phyloP scores from a whole-genome alignment of 1,140 invertebrate species.

The Sminthurides bifidus region DNA sequence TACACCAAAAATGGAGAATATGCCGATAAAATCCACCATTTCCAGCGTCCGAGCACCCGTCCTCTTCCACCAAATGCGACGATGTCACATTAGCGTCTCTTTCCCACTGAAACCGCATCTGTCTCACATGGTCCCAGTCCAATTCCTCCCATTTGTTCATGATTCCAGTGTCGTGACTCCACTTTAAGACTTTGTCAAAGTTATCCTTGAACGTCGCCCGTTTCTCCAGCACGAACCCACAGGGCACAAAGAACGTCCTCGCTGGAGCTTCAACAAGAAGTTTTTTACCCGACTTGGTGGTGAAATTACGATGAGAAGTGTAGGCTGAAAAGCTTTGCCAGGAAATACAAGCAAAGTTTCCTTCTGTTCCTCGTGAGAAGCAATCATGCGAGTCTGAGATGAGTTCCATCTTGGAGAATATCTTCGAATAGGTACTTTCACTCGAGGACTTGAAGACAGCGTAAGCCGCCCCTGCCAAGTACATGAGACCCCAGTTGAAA shows the following conservation, averaged over 20 bases:
- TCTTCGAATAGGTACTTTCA: conserved; percentile 15
- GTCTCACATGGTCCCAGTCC: neutral
- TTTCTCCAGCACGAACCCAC: conserved; percentile 8
- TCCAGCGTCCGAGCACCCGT: too few species aligned
- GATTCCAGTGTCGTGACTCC: conserved; percentile 3
- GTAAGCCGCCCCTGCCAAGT: conserved; percentile 14
- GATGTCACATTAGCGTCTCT: neutral
- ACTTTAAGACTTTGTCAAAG: conserved; percentile 6
- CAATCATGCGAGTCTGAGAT: conserved; percentile 10
- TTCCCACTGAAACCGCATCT: conserved; percentile 7
- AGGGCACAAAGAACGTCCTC: conserved; percentile 5
- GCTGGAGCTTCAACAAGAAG: conserved; percentile 4
- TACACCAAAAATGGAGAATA: too few species aligned
- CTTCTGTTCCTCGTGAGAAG: conserved; percentile 8
- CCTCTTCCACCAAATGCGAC: too few species aligned
- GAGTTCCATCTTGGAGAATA: conserved; percentile 16
- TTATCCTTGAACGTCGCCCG: conserved; percentile 7
- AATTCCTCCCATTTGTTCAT: conserved; percentile 4
- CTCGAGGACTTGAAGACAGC: conserved; percentile 9
- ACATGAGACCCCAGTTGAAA: conserved; percentile 11
- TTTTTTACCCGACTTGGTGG: conserved; percentile 1
- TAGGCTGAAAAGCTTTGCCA: conserved; percentile 15
- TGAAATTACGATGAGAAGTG: conserved; percentile 12
- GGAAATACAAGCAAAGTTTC: conserved; percentile 15
- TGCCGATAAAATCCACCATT: too few species aligned